A percentile compares a stretch with the other conserved stretches of the same genome.
Evolutionary conservation across 1,140 invertebrate genomes (phyloP).

Genomic region (Pachyrhynchus sulphureomaculatus): DNA sequence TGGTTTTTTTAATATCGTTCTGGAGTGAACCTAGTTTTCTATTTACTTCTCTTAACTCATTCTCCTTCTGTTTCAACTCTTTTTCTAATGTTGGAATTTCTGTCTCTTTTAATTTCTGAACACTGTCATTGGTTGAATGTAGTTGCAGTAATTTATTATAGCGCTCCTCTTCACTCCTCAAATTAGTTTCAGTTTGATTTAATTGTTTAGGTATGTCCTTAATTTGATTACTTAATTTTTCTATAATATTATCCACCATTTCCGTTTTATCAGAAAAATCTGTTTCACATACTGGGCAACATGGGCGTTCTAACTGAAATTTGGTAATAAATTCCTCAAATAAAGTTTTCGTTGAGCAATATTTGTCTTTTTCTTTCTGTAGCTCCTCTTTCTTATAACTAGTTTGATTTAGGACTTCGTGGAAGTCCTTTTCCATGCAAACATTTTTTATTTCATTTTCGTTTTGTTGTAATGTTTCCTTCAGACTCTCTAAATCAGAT

Average conservation of each 20-base stretch:
- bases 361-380: conserved; percentile 52
- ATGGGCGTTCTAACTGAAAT: conserved; percentile 40
- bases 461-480: conserved; percentile 47
- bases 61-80: conserved; percentile 23
- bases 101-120: conserved; percentile 29
- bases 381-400: conserved; percentile 49
- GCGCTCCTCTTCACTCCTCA: too few species aligned
- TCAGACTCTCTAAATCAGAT: conserved; percentile 40
- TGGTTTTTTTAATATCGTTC: conserved; percentile 27
- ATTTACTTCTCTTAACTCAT: conserved; percentile 28
- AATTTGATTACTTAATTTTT: conserved; percentile 55
- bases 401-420: conserved; percentile 45
- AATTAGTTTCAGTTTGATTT: conserved; percentile 42
- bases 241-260: conserved; percentile 34
- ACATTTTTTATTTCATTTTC: conserved; percentile 49
- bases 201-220: conserved; percentile 53
- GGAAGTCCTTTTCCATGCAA: conserved; percentile 49
- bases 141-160: conserved; percentile 43
- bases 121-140: conserved; percentile 41
- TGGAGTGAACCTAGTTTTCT: conserved; percentile 33
- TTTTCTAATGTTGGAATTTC: conserved; percentile 32
- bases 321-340: conserved; percentile 52
- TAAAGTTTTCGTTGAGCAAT: conserved; percentile 52
- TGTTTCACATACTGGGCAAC: conserved; percentile 48
- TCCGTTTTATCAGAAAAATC: conserved; percentile 39